Base-by-base conservation (phyloP, 2,797 vertebrate species). In the Ctenopoma multispine region DNA sequence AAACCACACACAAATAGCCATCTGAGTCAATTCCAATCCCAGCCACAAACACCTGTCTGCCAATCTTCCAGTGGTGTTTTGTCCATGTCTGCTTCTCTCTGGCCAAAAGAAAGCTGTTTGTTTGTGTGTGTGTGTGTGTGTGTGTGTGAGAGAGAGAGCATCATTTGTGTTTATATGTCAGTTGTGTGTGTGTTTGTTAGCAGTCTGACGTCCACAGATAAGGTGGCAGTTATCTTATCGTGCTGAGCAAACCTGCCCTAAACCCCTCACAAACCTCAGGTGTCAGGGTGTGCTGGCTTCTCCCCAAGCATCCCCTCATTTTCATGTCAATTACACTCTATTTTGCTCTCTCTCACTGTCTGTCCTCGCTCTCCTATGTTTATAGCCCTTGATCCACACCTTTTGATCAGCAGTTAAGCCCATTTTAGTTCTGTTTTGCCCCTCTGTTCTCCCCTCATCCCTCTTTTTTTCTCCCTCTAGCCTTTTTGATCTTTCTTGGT, bases 181-280 rank as follows among this genome's bases (percentile, higher is more conserved):
- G 57, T 29, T 41, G 61, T 44, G 61, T 44, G 60, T 58, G 17
- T 78, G 60, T 80, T 63, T 75, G 77, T 74, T 71, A 71, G 67
- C 77, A 50, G 86, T 84, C 88, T 91, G 90, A 91, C 87, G 36
- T 64, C 70, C 63, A 59, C 75, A 79, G 91, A 92, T 92, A 92
- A 92, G 90, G 82, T 80, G 74, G 87, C 84, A 83, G 79, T 87
- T 91, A 90, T 90, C 89, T 88, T 85, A 86, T 88, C 86, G 23
- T 68, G 63, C 78, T 44, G 79, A 81, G 83, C 90, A 82, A 87
- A 91, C 77, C 87, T 67, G 51, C 68, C 84, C 85, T 67, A 79
- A 81, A 80, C 29, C 83, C 82, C 74, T 69, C 63, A 27, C 86
- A 84, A 78, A 82, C 85, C 89, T 85, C 87, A 81, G 82, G 88